Evolutionary conservation across 2,888 invertebrate genomes (phyloP).

Genomic region (Euzophera pinguis): DNA sequence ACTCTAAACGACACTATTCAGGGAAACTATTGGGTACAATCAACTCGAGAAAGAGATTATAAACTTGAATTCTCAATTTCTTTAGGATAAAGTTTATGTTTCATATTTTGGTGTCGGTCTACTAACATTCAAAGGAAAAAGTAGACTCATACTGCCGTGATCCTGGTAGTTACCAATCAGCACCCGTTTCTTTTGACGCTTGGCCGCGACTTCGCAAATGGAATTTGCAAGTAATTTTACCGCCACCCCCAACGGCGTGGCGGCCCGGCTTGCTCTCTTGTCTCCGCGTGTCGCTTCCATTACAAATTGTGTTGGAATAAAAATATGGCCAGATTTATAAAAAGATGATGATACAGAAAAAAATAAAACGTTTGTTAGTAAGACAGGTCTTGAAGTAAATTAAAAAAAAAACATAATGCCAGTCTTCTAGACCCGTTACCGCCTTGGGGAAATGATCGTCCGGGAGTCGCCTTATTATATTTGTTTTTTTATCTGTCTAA

Average conservation of each 20-base stretch:
- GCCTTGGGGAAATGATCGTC: too few species aligned
- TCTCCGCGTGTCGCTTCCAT: slow-evolving; percentile 77
- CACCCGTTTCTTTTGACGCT: slow-evolving; percentile 62
- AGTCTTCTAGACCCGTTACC: too few species aligned
- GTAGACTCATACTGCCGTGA: background rate
- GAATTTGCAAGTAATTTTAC: slow-evolving; percentile 79
- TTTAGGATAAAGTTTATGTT: too few species aligned
- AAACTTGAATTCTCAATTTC: too few species aligned
- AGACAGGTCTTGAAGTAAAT: too few species aligned
- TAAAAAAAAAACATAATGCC: too few species aligned
- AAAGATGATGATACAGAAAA: slow-evolving; percentile 34
- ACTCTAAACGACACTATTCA: too few species aligned
- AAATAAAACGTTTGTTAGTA: background rate
- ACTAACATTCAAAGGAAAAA: background rate
- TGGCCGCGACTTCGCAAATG: slow-evolving; percentile 72
- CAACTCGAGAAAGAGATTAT: too few species aligned
- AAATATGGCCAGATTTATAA: slow-evolving; percentile 57
- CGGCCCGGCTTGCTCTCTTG: slow-evolving; percentile 66
- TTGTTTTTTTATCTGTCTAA: too few species aligned
- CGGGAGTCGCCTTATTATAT: too few species aligned
- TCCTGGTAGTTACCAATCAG: background rate
- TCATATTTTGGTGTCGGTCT: too few species aligned
- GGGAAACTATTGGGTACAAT: too few species aligned
- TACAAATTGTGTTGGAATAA: slow-evolving; percentile 79
- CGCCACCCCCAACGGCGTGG: slow-evolving; percentile 39